Conservation (phyloP, 2,888 invertebrate genomes). For the Phymatocera aterrima region DNA sequence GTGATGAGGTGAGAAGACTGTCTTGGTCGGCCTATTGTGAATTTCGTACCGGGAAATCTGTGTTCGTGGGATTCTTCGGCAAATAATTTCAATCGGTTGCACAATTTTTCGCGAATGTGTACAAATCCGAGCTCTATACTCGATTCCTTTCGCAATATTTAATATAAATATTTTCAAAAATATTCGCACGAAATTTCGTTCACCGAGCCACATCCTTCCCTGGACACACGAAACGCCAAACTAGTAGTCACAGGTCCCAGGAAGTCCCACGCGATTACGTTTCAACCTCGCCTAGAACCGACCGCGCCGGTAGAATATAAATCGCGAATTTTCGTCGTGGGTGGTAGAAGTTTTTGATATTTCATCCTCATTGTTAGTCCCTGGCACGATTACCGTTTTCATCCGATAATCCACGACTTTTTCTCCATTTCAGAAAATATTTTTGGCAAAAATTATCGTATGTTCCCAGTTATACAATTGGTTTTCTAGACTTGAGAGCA, state of each 20-base stretch:
- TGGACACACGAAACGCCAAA: conserved; percentile 7
- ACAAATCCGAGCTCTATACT: background rate
- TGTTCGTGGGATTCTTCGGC: background rate
- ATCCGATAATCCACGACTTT: background rate
- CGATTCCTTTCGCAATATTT: background rate
- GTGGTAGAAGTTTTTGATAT: background rate
- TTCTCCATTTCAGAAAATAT: no score
- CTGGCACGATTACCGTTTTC: background rate
- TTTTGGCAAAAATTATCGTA: no score
- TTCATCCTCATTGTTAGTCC: background rate
- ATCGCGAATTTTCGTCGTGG: conserved; percentile 2
- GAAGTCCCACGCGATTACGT: conserved; percentile 34
- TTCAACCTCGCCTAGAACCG: conserved; percentile 22
- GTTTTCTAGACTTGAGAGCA: no score
- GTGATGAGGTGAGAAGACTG: background rate
- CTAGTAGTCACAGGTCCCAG: background rate
- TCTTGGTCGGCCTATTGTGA: background rate
- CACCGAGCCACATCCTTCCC: conserved; percentile 8
- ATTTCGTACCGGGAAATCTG: background rate
- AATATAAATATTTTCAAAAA: background rate
- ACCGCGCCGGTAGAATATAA: conserved; percentile 7
- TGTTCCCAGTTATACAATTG: no score
- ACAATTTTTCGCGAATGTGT: background rate
- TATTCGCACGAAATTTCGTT: no score
- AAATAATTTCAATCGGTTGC: background rate